phyloP scores from a whole-genome alignment of 2,113 vertebrate genomes.

The Oriolus oriolus region DNA sequence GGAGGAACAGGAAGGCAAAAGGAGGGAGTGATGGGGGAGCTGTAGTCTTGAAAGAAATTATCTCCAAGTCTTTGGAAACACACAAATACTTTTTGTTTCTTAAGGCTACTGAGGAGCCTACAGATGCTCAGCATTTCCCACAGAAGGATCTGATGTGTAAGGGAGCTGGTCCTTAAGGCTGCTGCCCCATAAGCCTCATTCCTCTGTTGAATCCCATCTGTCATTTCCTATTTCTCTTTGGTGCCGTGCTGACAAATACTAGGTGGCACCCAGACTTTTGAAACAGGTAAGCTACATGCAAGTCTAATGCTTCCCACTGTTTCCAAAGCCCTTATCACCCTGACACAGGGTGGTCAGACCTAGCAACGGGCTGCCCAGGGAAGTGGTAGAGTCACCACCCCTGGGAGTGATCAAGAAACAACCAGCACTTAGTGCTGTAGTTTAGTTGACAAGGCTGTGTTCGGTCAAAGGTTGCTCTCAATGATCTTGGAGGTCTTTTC shows the following conservation, averaged over 20 bases:
- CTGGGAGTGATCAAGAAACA: not conserved
- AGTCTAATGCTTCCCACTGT: not conserved
- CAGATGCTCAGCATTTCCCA: not conserved
- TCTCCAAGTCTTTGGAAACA: not conserved
- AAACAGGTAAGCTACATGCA: not conserved
- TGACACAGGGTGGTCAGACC: not conserved
- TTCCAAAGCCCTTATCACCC: not conserved
- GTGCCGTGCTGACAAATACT: not conserved
- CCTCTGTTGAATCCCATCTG: not conserved
- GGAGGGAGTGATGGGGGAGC: not conserved
- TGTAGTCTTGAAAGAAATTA: not conserved
- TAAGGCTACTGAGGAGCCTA: not conserved
- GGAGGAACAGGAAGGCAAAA: not conserved
- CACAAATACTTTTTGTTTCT: not conserved
- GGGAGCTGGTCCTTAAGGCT: not conserved
- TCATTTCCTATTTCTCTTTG: not conserved
- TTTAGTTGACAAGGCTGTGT: not conserved
- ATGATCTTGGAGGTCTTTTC: not conserved
- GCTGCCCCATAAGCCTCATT: not conserved
- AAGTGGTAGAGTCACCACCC: not conserved
- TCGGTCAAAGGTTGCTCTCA: not conserved
- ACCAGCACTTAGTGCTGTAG: not conserved
- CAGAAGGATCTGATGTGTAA: not conserved
- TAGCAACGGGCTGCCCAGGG: not conserved
- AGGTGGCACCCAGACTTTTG: not conserved